Percentiles rank a stretch among this genome's conserved stretches.
Conservation (phyloP, 2,888 invertebrate genomes). For the Cosmopolites sordidus region DNA sequence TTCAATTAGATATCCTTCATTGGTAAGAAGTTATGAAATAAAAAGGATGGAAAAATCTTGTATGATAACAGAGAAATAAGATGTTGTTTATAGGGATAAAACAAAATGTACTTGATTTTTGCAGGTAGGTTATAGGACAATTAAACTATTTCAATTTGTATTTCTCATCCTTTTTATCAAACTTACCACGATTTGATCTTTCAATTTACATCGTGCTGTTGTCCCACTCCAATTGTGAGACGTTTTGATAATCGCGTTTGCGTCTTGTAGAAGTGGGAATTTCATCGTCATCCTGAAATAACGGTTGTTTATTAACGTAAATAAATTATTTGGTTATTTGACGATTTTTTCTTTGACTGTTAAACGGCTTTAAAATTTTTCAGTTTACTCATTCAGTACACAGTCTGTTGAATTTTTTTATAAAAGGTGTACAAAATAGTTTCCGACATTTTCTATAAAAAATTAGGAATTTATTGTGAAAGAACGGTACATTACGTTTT, state of each 20-base stretch:
- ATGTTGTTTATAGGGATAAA: too few species aligned
- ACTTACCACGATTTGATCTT: conserved; percentile 6
- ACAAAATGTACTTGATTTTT: too few species aligned
- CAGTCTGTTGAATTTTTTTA: too few species aligned
- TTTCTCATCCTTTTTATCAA: conserved; percentile 13
- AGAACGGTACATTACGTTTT: too few species aligned
- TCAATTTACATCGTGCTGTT: conserved; percentile 68
- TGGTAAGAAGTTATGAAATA: background rate
- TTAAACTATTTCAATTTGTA: background rate
- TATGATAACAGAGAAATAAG: background rate
- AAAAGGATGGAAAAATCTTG: background rate
- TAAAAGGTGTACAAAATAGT: too few species aligned
- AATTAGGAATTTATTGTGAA: too few species aligned
- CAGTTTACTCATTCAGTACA: too few species aligned
- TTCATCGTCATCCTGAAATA: conserved; percentile 42
- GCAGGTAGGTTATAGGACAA: background rate
- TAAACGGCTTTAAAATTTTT: too few species aligned
- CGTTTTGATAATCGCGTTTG: conserved; percentile 63
- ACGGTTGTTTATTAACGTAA: too few species aligned
- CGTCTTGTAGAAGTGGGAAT: conserved; percentile 45
- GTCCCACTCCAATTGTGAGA: conserved; percentile 75
- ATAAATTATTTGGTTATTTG: too few species aligned
- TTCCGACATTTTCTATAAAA: too few species aligned
- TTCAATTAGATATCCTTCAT: background rate
- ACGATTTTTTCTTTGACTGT: too few species aligned